Evolutionary conservation across 2,797 vertebrate genomes (phyloP).

Genomic region (Scleropages formosus): DNA sequence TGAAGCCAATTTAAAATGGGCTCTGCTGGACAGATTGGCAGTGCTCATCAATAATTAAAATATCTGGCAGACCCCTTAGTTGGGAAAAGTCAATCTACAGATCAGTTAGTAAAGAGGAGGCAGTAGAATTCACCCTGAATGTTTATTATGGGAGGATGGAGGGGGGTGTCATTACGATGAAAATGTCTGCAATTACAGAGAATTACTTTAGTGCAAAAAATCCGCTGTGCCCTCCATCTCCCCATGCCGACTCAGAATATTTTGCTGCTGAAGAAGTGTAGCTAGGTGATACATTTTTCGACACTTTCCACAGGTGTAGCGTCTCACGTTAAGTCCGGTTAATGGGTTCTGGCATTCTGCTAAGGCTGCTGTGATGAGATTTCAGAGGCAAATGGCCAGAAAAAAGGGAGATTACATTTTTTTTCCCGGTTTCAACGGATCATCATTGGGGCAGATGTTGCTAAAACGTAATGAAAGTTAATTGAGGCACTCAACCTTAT

Average conservation of each 20-base stretch:
- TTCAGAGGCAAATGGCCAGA: slow-evolving; percentile 24
- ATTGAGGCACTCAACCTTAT: slow-evolving; percentile 19
- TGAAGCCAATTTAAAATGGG: slow-evolving; percentile 16
- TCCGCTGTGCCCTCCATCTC: too few species aligned
- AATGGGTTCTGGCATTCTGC: slow-evolving; percentile 5
- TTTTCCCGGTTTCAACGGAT: neutral
- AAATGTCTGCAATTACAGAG: neutral
- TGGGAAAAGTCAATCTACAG: neutral
- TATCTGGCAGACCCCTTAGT: neutral
- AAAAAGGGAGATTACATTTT: neutral
- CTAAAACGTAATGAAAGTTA: slow-evolving; percentile 11
- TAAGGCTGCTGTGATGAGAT: slow-evolving; percentile 14
- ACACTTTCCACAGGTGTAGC: neutral
- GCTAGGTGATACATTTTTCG: neutral
- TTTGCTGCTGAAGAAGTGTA: neutral
- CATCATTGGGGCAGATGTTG: slow-evolving; percentile 3
- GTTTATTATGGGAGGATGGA: neutral
- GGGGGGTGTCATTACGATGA: neutral
- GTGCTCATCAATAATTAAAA: slow-evolving; percentile 25
- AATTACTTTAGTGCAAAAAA: neutral
- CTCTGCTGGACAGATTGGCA: neutral
- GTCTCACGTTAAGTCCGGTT: neutral
- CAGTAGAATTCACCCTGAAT: neutral
- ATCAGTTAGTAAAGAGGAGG: neutral
- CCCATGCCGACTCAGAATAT: neutral